Percentiles rank a stretch among this genome's conserved stretches.
These are phyloP conservation scores for Typhlichthys eigenmanni DNA, from an alignment of 2,797 vertebrate species.

Conservation along the genomic window DNA sequence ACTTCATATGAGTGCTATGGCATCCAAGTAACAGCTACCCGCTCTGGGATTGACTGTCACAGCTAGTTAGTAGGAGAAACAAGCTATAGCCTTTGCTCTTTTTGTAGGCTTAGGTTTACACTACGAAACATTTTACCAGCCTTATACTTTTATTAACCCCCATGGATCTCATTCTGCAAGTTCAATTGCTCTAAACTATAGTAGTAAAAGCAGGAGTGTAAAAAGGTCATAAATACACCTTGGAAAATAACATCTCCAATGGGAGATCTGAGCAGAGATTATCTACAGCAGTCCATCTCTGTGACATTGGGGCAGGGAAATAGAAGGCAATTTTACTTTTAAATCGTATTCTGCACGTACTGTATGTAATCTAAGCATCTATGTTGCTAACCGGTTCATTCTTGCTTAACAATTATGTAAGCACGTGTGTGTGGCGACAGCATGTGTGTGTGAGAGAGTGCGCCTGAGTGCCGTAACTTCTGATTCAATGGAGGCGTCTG, in stretches of 20 bases:
- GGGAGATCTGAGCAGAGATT: constrained; percentile 34
- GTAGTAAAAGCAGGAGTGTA: constrained; percentile 33
- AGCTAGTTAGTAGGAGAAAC: too few species aligned
- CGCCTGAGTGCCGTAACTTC: neutral
- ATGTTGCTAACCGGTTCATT: constrained; percentile 17
- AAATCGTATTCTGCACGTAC: constrained; percentile 18
- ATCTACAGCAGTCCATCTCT: constrained; percentile 23
- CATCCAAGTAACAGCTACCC: too few species aligned
- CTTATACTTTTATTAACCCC: too few species aligned
- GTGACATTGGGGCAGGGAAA: constrained; percentile 18
- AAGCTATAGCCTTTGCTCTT: too few species aligned
- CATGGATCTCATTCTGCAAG: too few species aligned
- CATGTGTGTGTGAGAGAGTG: constrained; percentile 7
- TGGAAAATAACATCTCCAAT: constrained; percentile 37
- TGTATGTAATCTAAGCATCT: constrained; percentile 16
- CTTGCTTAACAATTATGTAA: constrained; percentile 17
- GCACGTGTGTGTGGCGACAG: neutral
- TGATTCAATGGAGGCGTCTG: constrained; percentile 24
- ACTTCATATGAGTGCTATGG: too few species aligned
- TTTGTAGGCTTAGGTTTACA: too few species aligned
- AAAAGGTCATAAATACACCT: constrained; percentile 48
- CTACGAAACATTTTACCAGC: too few species aligned
- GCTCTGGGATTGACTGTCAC: too few species aligned
- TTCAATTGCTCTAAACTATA: neutral
- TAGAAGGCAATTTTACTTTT: constrained; percentile 42